Conservation (phyloP, 2,888 invertebrate species). For the Hedya salicella region DNA sequence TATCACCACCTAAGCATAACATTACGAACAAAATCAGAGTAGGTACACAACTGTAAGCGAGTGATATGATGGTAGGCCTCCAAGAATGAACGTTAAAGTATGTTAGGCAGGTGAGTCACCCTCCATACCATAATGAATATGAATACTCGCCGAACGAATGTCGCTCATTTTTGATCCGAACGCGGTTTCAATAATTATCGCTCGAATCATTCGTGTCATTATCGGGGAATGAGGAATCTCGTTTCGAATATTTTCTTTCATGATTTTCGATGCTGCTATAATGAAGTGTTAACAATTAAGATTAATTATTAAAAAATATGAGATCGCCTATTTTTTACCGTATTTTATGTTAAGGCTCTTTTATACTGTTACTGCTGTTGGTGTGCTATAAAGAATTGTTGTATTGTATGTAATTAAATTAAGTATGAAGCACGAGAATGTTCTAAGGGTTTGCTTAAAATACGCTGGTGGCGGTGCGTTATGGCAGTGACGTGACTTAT, state of each 20-base stretch:
- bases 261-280: neutral
- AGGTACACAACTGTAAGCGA: neutral
- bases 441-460: too few species aligned
- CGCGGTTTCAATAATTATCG: conserved; percentile 1
- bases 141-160: conserved; percentile 47
- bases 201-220: conserved; percentile 6
- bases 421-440: too few species aligned
- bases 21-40: too few species aligned
- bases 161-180: conserved; percentile 13
- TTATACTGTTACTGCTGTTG: too few species aligned
- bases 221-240: neutral
- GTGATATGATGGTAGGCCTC: neutral
- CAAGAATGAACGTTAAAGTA: conserved; percentile 27
- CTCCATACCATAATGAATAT: conserved; percentile 52
- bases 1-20: too few species aligned
- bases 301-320: too few species aligned
- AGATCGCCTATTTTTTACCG: too few species aligned
- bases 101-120: conserved; percentile 54
- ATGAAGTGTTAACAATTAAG: neutral
- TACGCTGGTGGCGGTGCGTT: too few species aligned
- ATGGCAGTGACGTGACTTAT: too few species aligned
- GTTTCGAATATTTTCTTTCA: neutral
- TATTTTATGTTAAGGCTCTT: too few species aligned
- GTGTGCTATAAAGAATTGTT: too few species aligned
- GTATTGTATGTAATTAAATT: too few species aligned